phyloP scores from a whole-genome alignment of 2,888 invertebrate species.

The Rutpela maculata region DNA sequence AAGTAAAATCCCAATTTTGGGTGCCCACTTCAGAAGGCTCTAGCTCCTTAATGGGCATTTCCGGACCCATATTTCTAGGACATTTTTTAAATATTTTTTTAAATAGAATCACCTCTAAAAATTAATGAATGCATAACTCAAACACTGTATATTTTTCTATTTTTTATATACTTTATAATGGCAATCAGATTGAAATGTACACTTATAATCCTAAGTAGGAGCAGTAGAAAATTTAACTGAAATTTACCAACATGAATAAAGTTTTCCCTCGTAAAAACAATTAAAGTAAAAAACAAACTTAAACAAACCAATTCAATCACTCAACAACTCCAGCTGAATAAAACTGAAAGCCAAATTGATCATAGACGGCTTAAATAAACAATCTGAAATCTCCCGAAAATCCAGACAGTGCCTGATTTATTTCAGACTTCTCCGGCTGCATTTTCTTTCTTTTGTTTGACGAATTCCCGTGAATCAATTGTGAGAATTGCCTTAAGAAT shows the following conservation, averaged over 20 bases:
- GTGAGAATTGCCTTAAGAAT: neutral
- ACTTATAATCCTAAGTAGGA: too few relatives aligned
- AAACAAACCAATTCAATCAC: neutral
- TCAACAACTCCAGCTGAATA: neutral
- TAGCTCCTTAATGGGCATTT: too few relatives aligned
- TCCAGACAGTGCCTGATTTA: conserved; percentile 14
- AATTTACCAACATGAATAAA: neutral
- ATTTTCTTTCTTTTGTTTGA: conserved; percentile 18
- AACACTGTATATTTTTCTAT: too few relatives aligned
- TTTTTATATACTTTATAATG: too few relatives aligned
- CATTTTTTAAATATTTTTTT: too few relatives aligned
- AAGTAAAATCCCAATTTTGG: too few relatives aligned
- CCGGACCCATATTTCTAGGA: too few relatives aligned
- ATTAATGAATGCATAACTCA: too few relatives aligned
- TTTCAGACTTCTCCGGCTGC: neutral
- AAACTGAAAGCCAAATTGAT: conserved; percentile 15
- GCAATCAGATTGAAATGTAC: too few relatives aligned
- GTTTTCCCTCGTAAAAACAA: neutral
- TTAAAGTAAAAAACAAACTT: neutral
- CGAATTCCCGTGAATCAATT: neutral
- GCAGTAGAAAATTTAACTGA: too few relatives aligned
- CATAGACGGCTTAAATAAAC: conserved; percentile 19
- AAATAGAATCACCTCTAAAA: too few relatives aligned
- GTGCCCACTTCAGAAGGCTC: too few relatives aligned
- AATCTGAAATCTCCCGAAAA: conserved; percentile 23